Evolutionary conservation across 2,113 vertebrate genomes (phyloP), one percentile per base, ranked within the genome.

Genomic region (Burhinus oedicnemus): DNA sequence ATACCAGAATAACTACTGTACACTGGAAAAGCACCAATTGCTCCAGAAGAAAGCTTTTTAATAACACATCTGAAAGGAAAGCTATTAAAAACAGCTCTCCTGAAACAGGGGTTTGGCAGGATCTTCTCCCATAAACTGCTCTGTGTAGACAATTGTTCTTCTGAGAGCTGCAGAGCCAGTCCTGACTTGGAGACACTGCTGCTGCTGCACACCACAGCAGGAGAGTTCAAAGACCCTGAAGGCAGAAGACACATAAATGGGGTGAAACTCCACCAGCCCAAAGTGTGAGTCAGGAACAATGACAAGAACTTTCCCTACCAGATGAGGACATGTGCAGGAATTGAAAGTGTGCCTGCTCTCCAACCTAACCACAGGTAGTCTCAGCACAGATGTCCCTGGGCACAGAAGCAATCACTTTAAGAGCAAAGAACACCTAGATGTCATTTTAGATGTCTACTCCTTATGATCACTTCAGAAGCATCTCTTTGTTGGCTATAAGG

Each of bases 261-360:
- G 36, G 27, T 93, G 91, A 97, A 94, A 87, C 47, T 94, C 18
- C 22, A 47, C 14, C 34, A 52, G 47, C 57, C 30, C 1, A 1
- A 71, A 27, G 32, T 26, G 29, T 94, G 91, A 94, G 77, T 94
- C 94, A 96, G 49, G 34, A 82, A 6, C 65, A 94, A 76, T 8
- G 77, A 79, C 81, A 87, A 82, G 52, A 94, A 93, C 89, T 96
- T 96, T 96, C 74, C 70, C 61, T 95, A 36, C 29, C 26, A 75
- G 61, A 40, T 69, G 27, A 87, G 52, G 25, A 83, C 29, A 7
- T n/a, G 21, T 57, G 8, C 40, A 36, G 27, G 34, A 85, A 91
- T 38, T 23, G 47, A 83, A 22, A 96, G 16, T 72, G n/a, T 51
- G 34, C 8, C 36, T 34, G 11, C 30, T 72, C 13, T 93, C 74